Evolutionary conservation across 2,888 invertebrate genomes (phyloP).

Genomic region (Chirona hameri): DNA sequence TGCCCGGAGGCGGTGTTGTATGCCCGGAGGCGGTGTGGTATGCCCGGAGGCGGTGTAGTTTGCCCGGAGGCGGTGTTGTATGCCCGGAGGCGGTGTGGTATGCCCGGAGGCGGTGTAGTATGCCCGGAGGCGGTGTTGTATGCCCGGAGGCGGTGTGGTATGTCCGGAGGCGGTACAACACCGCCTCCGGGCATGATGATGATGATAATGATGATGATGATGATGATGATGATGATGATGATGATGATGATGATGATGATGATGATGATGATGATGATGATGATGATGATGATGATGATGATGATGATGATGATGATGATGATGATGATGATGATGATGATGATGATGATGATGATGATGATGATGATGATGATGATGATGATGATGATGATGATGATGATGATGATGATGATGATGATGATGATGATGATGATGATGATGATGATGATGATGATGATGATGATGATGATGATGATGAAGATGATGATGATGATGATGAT

Average conservation of each 20-base stretch:
- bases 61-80: too few relatives aligned
- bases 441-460: too few relatives aligned
- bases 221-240: conserved; percentile 22
- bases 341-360: conserved; percentile 22
- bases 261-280: conserved; percentile 22
- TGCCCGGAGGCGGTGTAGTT: too few relatives aligned
- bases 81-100: too few relatives aligned
- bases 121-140: too few relatives aligned
- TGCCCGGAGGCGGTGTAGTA: too few relatives aligned
- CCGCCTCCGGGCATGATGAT: neutral
- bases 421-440: too few relatives aligned
- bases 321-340: conserved; percentile 22
- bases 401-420: conserved; percentile 22
- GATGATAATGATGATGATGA: conserved; percentile 22
- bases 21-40: too few relatives aligned
- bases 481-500: too few relatives aligned
- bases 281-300: conserved; percentile 22
- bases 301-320: conserved; percentile 22
- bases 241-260: conserved; percentile 22
- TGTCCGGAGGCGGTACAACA: neutral
- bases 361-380: conserved; percentile 22
- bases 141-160: too few relatives aligned
- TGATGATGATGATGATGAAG: too few relatives aligned
- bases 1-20: too few relatives aligned
- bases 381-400: conserved; percentile 22